Evolutionary conservation across 2,888 invertebrate species (phyloP).

Genomic region (Ligdia adustata): DNA sequence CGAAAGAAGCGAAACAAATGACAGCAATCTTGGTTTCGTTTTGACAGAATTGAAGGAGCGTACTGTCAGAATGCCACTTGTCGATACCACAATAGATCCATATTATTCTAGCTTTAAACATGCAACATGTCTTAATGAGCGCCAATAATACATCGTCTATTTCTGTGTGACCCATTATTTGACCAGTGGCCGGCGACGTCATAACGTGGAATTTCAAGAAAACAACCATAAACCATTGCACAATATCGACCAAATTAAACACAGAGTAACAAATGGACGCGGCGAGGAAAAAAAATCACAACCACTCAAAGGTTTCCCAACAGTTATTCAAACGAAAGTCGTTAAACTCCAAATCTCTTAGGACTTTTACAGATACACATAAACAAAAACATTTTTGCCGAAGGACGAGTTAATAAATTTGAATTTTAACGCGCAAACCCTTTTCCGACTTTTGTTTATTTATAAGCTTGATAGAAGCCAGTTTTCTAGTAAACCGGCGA

Average conservation of each 20-base stretch:
- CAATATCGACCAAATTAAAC: constrained; percentile 55
- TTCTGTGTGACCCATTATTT: constrained; percentile 72
- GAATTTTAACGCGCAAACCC: constrained; percentile 41
- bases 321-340: constrained; percentile 43
- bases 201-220: constrained; percentile 59
- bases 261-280: constrained; percentile 40
- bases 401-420: constrained; percentile 46
- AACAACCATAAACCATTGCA: constrained; percentile 68
- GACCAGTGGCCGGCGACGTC: constrained; percentile 54
- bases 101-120: constrained; percentile 44
- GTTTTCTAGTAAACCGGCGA: constrained; percentile 30
- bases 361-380: constrained; percentile 57
- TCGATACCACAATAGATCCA: too few species aligned
- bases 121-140: constrained; percentile 67
- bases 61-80: too few species aligned
- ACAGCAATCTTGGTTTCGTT: too few species aligned
- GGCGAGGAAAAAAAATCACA: constrained; percentile 42
- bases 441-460: constrained; percentile 41
- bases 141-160: constrained; percentile 68
- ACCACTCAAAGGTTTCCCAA: constrained; percentile 57
- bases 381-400: constrained; percentile 40
- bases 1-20: too few species aligned
- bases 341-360: constrained; percentile 62
- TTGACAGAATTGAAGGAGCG: too few species aligned
- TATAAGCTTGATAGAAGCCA: constrained; percentile 39